Percentiles rank a stretch among this genome's conserved stretches.
Evolutionary conservation across 2,797 vertebrate genomes (phyloP).

Genomic region (Phrynocephalus forsythii): DNA sequence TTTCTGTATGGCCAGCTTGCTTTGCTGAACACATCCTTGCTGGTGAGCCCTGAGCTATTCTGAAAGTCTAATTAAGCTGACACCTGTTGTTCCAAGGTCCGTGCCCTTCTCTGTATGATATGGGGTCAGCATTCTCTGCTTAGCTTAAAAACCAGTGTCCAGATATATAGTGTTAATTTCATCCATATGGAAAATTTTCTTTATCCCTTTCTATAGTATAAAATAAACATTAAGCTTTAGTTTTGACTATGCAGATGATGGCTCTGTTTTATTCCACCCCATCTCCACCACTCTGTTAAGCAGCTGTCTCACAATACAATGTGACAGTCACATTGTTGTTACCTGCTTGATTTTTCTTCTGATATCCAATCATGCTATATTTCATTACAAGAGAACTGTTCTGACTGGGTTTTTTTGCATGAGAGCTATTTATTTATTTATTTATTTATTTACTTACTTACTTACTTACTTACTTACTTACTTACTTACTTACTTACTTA

Average conservation of each 20-base stretch:
- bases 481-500: too few relatives aligned
- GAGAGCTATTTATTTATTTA: too few relatives aligned
- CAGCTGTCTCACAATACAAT: neutral
- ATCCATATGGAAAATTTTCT: neutral
- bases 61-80: constrained; percentile 52
- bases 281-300: neutral
- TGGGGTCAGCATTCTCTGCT: constrained; percentile 33
- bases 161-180: constrained; percentile 55
- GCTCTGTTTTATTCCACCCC: neutral
- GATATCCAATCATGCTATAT: neutral
- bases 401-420: neutral
- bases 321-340: neutral
- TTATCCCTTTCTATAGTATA: neutral
- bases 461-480: too few relatives aligned
- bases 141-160: neutral
- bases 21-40: neutral
- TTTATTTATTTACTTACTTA: too few relatives aligned
- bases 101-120: constrained; percentile 38
- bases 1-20: neutral
- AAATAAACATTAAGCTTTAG: neutral
- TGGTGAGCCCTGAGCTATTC: constrained; percentile 19
- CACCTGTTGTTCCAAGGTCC: constrained; percentile 61
- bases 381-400: neutral
- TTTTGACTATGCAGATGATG: neutral
- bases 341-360: neutral